Conservation (phyloP, 2,113 vertebrate species). For the Dromas ardeola region DNA sequence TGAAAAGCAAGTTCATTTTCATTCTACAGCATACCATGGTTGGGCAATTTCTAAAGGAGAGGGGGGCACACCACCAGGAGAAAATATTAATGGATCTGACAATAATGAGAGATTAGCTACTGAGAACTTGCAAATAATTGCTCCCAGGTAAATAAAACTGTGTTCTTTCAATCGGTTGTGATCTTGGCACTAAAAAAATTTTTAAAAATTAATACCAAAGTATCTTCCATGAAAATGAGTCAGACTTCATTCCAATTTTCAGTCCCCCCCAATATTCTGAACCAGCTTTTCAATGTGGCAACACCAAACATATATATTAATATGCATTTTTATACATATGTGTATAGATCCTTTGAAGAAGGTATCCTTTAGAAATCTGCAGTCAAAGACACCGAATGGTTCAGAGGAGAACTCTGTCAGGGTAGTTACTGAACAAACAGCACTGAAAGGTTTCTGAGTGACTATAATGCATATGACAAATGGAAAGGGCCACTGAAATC, state of each 20-base stretch:
- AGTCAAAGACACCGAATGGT: neutral
- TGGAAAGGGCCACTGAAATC: conserved; percentile 51
- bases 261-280: neutral
- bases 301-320: neutral
- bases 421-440: neutral
- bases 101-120: neutral
- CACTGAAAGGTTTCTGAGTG: conserved; percentile 51
- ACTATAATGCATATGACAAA: conserved; percentile 65
- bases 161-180: rapidly evolving
- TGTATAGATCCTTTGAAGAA: neutral
- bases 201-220: neutral
- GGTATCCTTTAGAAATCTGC: neutral
- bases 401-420: neutral
- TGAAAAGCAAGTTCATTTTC: neutral
- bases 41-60: neutral
- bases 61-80: neutral
- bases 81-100: neutral
- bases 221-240: neutral
- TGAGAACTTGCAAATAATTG: neutral
- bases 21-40: neutral
- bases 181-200: neutral
- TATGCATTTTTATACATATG: neutral
- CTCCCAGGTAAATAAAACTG: neutral
- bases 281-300: neutral
- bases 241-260: neutral